Percentiles rank a stretch among this genome's conserved stretches.
Conservation (phyloP, 2,888 invertebrate species). For the Teleogryllus oceanicus region DNA sequence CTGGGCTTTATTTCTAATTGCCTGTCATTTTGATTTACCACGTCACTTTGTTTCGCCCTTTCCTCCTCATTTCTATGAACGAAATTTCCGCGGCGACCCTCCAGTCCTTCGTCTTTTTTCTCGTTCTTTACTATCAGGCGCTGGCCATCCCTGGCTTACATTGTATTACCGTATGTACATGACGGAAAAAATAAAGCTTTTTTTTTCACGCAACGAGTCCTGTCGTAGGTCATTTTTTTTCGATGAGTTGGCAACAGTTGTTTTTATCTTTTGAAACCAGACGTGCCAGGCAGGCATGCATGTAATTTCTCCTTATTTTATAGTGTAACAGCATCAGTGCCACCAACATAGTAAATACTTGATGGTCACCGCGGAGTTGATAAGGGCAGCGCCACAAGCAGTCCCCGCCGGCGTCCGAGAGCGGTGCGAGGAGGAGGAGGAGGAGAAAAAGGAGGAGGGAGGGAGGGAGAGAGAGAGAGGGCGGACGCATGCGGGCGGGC, state of each 20-base stretch:
- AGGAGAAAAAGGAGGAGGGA: too few species aligned
- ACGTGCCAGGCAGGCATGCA: slow-evolving; percentile 21
- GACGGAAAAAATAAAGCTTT: slow-evolving; percentile 2
- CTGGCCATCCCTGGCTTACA: slow-evolving; percentile 19
- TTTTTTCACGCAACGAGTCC: slow-evolving; percentile 18
- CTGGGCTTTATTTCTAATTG: too few species aligned
- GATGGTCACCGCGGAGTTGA: slow-evolving; percentile 18
- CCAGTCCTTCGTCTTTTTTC: not conserved
- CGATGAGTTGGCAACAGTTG: slow-evolving; percentile 26
- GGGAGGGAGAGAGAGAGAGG: too few species aligned
- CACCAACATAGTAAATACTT: slow-evolving; percentile 18
- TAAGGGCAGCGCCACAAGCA: slow-evolving; percentile 8
- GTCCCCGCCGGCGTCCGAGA: not conserved
- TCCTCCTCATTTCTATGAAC: not conserved
- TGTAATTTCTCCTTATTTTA: slow-evolving; percentile 29
- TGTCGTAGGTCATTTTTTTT: slow-evolving; percentile 27
- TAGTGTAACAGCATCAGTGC: slow-evolving; percentile 19
- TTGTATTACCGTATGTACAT: slow-evolving; percentile 9
- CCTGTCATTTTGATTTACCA: too few species aligned
- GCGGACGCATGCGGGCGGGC: too few species aligned
- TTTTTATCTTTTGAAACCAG: slow-evolving; percentile 30
- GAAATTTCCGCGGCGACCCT: not conserved
- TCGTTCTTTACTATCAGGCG: not conserved
- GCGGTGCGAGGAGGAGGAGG: not conserved
- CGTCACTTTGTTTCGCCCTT: not conserved